These are phyloP conservation scores for Myoxocephalus aenaeus DNA, from an alignment of 2,797 vertebrate genomes.

Conservation along the genomic window DNA sequence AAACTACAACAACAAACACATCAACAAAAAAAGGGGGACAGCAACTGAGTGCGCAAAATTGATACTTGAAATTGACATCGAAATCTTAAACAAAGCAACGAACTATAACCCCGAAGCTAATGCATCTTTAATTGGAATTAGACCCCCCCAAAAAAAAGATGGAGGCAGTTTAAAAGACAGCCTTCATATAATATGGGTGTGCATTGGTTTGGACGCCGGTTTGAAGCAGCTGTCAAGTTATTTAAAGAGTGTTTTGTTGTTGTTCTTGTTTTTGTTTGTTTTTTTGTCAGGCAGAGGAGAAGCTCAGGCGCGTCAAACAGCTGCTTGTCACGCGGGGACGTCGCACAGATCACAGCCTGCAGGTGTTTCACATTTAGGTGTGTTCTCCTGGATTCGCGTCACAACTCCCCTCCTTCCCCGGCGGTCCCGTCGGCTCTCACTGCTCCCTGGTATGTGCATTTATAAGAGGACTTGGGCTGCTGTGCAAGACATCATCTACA, in stretches of 20 bases:
- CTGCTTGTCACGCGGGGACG: background rate
- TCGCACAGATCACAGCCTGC: conserved; percentile 14
- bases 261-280: background rate
- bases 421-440: background rate
- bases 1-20: background rate
- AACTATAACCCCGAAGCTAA: conserved; percentile 12
- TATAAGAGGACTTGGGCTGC: background rate
- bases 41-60: conserved; percentile 43
- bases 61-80: conserved; percentile 30
- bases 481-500: background rate
- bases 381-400: conserved; percentile 14
- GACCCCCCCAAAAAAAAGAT: background rate
- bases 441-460: conserved; percentile 5
- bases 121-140: conserved; percentile 15
- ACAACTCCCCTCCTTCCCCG: background rate
- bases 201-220: background rate
- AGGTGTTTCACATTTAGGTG: conserved; percentile 1
- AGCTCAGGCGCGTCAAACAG: background rate
- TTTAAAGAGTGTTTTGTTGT: conserved; percentile 25
- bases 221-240: conserved; percentile 27
- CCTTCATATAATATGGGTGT: background rate
- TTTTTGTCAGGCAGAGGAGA: background rate
- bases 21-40: too few species aligned
- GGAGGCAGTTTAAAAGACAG: background rate
- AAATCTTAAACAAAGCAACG: conserved; percentile 44